These are phyloP conservation scores for Epizoanthus illoricatus DNA, from an alignment of 92 coral and sea anemone species.

Conservation along the genomic window DNA sequence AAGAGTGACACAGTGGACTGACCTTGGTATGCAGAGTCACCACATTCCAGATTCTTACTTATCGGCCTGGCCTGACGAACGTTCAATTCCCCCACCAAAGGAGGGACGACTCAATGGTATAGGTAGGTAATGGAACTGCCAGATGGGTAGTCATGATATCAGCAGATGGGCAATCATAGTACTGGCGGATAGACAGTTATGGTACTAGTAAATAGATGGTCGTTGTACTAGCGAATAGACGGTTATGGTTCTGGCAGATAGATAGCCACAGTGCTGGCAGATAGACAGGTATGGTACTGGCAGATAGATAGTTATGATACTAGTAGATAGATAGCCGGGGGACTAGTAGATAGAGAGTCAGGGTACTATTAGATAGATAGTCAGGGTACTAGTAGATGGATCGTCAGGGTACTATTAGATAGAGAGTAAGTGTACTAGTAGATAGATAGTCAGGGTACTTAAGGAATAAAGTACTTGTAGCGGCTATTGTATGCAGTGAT, in stretches of 20 bases:
- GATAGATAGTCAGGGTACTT: too few relatives aligned
- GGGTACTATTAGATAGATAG: background rate
- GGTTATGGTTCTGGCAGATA: background rate
- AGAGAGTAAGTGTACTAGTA: too few relatives aligned
- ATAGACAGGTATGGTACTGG: background rate
- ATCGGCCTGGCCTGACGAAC: constrained; percentile 40
- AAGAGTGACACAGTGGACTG: constrained; percentile 68
- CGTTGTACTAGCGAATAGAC: too few relatives aligned
- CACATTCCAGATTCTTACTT: constrained; percentile 81
- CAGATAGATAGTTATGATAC: background rate
- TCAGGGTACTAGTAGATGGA: background rate
- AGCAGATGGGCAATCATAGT: background rate
- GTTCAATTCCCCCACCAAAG: constrained; percentile 64
- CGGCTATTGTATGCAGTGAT: too few relatives aligned
- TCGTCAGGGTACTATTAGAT: too few relatives aligned
- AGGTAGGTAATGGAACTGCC: constrained; percentile 50
- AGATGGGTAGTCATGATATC: background rate
- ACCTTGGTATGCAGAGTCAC: constrained; percentile 91
- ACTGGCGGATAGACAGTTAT: background rate
- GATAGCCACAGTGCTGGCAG: background rate
- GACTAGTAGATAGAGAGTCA: too few relatives aligned
- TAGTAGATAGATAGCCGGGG: background rate
- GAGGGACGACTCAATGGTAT: constrained; percentile 78
- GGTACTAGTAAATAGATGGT: too few relatives aligned
- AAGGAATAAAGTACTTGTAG: too few relatives aligned